These are phyloP conservation scores for Sturnus vulgaris DNA, from an alignment of 2,113 vertebrate genomes.

Conservation along the genomic window DNA sequence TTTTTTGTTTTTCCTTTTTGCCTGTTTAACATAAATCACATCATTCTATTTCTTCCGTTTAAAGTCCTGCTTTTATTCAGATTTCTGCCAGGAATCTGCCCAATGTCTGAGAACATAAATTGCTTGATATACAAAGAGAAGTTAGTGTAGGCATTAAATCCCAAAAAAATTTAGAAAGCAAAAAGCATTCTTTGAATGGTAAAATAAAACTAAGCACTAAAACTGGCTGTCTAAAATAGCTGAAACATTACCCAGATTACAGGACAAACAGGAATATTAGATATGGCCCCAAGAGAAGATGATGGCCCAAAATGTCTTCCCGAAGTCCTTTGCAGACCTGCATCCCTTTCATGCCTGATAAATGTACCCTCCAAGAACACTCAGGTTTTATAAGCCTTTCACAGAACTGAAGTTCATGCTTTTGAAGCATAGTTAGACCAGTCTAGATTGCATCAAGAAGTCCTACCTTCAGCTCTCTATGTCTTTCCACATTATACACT, in stretches of 20 bases:
- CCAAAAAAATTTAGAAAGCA: neutral
- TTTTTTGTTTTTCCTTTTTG: neutral
- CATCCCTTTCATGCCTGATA: neutral
- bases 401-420: neutral
- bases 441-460: neutral
- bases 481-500: neutral
- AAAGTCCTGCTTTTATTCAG: neutral
- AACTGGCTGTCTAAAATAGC: neutral
- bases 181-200: neutral
- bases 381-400: neutral
- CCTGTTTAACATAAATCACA: neutral
- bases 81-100: neutral
- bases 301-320: neutral
- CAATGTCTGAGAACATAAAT: neutral
- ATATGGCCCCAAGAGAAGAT: neutral
- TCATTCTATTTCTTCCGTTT: neutral
- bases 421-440: neutral
- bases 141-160: neutral
- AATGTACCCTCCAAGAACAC: neutral
- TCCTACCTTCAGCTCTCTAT: neutral
- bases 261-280: neutral
- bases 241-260: neutral
- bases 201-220: neutral
- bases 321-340: neutral
- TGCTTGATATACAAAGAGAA: neutral